A percentile compares a stretch with the other conserved stretches of the same genome.
These are phyloP conservation scores for Pseudolycoriella hygida DNA, from an alignment of 2,888 invertebrate species.

Conservation along the genomic window DNA sequence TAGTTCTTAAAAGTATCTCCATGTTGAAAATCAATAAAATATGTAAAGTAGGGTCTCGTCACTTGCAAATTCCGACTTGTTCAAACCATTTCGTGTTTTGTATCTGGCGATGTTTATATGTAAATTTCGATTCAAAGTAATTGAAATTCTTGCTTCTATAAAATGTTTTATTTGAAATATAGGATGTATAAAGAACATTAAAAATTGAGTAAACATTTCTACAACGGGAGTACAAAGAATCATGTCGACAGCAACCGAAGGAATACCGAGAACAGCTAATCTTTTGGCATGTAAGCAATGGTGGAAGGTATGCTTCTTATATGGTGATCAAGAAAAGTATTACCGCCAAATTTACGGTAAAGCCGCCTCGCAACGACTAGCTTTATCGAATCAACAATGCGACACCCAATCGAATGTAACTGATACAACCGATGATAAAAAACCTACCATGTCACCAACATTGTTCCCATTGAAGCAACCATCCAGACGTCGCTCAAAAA, in stretches of 20 bases:
- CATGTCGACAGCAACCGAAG: conserved; percentile 23
- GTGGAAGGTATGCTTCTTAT: conserved; percentile 82
- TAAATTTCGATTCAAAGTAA: no score
- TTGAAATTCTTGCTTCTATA: no score
- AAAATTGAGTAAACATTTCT: background rate
- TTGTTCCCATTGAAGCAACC: conserved; percentile 16
- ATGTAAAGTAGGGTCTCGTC: no score
- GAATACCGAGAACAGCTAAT: conserved; percentile 40
- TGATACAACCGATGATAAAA: conserved; percentile 18
- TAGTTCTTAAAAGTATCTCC: no score
- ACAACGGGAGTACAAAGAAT: background rate
- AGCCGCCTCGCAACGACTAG: conserved; percentile 33
- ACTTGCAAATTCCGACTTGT: no score
- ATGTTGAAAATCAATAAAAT: no score
- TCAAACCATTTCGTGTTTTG: no score
- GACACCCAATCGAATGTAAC: conserved; percentile 24
- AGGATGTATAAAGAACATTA: no score
- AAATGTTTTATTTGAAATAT: no score
- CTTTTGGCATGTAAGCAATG: conserved; percentile 71
- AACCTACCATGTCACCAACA: conserved; percentile 1
- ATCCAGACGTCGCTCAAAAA: conserved; percentile 12
- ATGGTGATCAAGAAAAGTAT: conserved; percentile 71
- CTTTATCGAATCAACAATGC: conserved; percentile 19
- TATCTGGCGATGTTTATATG: no score
- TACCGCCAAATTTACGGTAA: conserved; percentile 63